phyloP scores from a whole-genome alignment of 1,140 invertebrate genomes.

The Chironomus tepperi region DNA sequence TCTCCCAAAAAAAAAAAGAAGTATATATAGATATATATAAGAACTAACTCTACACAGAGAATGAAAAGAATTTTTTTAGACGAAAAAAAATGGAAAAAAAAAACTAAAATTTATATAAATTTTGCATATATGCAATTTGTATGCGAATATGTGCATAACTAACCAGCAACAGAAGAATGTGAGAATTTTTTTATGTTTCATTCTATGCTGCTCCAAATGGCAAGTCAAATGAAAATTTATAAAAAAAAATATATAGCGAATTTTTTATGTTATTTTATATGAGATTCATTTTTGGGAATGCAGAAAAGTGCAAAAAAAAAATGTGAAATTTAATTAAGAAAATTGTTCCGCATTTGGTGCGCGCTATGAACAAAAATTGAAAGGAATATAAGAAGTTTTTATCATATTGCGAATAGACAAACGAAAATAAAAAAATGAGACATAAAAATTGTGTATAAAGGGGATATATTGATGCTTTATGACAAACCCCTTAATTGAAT shows the following conservation, averaged over 20 bases:
- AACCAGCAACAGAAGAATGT: background rate
- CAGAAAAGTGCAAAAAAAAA: too few species aligned
- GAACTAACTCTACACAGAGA: background rate
- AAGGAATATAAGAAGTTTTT: too few species aligned
- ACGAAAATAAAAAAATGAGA: too few species aligned
- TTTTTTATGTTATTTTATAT: background rate
- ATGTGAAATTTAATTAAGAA: too few species aligned
- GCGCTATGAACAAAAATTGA: too few species aligned
- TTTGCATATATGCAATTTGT: background rate
- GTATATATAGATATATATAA: too few species aligned
- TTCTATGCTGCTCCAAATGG: background rate
- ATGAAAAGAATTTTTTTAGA: background rate
- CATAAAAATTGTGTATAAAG: too few species aligned
- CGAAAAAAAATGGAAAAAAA: background rate
- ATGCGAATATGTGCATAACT: background rate
- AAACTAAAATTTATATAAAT: background rate
- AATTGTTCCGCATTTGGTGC: too few species aligned
- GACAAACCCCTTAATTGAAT: too few species aligned
- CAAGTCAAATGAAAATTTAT: background rate
- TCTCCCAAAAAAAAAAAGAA: background rate
- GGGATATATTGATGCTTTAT: too few species aligned
- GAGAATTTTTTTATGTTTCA: background rate
- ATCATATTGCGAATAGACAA: too few species aligned
- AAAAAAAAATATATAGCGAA: background rate
- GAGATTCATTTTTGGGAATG: too few species aligned